These are phyloP conservation scores for Hippocampus guttulatus DNA, from an alignment of 2,113 vertebrate species.

Conservation along the genomic window DNA sequence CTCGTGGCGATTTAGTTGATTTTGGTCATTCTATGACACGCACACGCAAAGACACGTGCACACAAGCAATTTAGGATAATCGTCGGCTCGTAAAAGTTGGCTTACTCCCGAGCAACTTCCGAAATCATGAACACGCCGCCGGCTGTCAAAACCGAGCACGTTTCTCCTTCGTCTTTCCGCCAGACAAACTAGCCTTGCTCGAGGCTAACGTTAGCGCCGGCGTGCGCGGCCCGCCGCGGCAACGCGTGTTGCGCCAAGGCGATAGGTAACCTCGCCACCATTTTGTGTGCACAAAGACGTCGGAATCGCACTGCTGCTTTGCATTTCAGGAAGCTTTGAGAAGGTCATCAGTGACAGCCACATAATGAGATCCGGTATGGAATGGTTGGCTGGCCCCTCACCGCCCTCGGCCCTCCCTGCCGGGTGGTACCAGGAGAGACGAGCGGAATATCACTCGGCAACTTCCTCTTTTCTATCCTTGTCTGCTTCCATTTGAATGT, in stretches of 20 bases:
- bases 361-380: constrained; percentile 42
- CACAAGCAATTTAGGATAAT: too few relatives aligned
- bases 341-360: constrained; percentile 45
- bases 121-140: not conserved
- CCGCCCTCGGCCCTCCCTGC: not conserved
- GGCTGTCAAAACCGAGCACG: not conserved
- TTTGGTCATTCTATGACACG: not conserved
- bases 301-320: not conserved
- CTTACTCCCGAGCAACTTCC: not conserved
- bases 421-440: not conserved
- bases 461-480: constrained; percentile 35
- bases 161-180: not conserved
- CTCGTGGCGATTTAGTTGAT: not conserved
- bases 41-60: too few relatives aligned
- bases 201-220: not conserved
- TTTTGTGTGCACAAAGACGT: not conserved
- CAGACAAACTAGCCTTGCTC: not conserved
- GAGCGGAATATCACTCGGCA: not conserved
- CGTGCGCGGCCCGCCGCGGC: too few relatives aligned
- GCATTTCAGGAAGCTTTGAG: constrained; percentile 1
- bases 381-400: constrained; percentile 1
- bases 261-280: not conserved
- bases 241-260: not conserved
- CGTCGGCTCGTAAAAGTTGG: not conserved
- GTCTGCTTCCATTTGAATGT: constrained; percentile 61